Percentiles rank a stretch among this genome's conserved stretches.
Evolutionary conservation across 2,797 vertebrate genomes (phyloP).

Genomic region (Onychomys torridus): DNA sequence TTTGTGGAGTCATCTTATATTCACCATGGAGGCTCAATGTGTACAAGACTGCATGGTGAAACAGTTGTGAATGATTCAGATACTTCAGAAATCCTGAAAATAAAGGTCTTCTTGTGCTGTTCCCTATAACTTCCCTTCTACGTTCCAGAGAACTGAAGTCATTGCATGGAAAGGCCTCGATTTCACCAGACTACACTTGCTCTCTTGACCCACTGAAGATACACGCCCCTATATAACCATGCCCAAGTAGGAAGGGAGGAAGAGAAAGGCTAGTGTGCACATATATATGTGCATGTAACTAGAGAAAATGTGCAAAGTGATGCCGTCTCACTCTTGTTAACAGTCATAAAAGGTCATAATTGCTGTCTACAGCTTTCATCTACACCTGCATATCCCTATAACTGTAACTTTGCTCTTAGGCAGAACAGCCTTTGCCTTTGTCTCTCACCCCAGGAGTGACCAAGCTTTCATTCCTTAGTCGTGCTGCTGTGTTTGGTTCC

Average conservation of each 20-base stretch:
- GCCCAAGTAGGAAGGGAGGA: background rate
- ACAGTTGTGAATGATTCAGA: background rate
- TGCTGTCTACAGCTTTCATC: background rate
- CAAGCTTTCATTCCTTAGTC: background rate
- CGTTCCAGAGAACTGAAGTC: constrained; percentile 5
- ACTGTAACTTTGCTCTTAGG: background rate
- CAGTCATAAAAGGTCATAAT: background rate
- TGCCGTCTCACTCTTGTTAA: background rate
- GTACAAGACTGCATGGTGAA: constrained; percentile 12
- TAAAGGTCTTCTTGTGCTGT: background rate
- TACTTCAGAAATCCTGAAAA: constrained; percentile 31
- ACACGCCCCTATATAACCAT: background rate
- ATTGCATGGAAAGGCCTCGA: background rate
- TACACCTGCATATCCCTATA: background rate
- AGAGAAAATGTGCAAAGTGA: background rate
- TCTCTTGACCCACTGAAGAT: background rate
- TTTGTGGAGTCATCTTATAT: background rate
- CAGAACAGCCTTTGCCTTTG: background rate
- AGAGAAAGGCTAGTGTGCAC: background rate
- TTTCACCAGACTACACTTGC: background rate
- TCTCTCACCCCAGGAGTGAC: background rate
- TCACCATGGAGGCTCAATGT: background rate
- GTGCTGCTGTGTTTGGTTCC: constrained; percentile 1
- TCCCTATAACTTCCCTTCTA: background rate
- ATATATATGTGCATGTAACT: background rate